Base-by-base conservation (phyloP, 2,888 invertebrate species). In the Euzophera pinguis region DNA sequence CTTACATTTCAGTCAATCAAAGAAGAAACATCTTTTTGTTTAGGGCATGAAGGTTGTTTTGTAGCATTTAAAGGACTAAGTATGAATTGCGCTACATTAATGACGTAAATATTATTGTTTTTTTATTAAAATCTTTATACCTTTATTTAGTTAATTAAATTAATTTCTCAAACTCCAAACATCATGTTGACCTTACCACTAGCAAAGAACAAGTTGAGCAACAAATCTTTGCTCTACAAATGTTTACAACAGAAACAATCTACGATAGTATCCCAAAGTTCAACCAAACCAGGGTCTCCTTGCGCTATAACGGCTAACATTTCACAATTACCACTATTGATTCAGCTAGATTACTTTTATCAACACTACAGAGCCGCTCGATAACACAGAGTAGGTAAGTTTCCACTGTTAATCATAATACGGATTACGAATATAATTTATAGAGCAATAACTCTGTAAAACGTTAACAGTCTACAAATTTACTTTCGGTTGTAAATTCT, bases 381-480 rank as follows among this genome's bases (percentile, higher is more conserved):
- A 81, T 78, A 78, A 73, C 69, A 63, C 66, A 53, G 60, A 69
- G 65, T 63, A 60, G 64, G 69, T 68, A 74, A 78, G 71, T 72
- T 79, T 78, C 76, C 80, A 73, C 68, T 72, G 69, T 74, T 75
- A 78, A 78, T 76, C 69, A 69, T 29, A 12, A 50, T 14, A 43
- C 51, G 43, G 55, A 58, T 57, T 58, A 54, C 43, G 47, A 56
- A 32, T 39, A 39, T 32, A 29, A 61, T 56, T 55, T 42, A 55
- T 51, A 34, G 59, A 62, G 39, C 42, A 49, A 51, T 42, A 29
- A 56, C 56, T 51, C 29, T 3, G 50, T 54, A 53, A 52, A 54
- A 38, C 32, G 52, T 52, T 56, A 43, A 48, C 27, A 51, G 38
- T 48, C 39, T 53, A 35, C 43, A 47, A 47, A 43, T 50, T 29